Conservation (phyloP, 92 coral and sea anemone genomes). For the Chrysogorgia sp. region DNA sequence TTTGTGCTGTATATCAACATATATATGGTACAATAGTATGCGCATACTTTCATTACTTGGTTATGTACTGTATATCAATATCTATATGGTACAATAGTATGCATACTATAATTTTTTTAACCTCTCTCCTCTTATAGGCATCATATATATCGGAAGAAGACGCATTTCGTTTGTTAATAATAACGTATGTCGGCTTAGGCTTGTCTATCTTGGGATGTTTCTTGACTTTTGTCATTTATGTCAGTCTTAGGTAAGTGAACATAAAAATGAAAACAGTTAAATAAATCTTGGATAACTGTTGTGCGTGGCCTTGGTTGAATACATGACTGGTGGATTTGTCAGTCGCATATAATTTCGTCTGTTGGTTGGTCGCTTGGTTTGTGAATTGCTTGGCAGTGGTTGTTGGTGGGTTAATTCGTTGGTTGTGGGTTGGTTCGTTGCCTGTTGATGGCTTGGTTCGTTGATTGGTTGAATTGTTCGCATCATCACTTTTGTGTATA, state of each 20-base stretch:
- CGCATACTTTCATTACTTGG: too few species aligned
- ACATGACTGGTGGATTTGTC: too few species aligned
- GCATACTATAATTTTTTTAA: background rate
- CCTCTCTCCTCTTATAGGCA: too few species aligned
- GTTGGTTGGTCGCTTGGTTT: background rate
- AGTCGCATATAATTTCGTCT: background rate
- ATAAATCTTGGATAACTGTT: too few species aligned
- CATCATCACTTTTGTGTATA: too few species aligned
- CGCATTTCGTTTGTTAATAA: constrained; percentile 16
- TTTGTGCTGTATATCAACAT: too few species aligned
- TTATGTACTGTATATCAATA: too few species aligned
- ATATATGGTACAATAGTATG: background rate
- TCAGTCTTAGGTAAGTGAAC: constrained; percentile 15
- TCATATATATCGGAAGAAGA: constrained; percentile 15
- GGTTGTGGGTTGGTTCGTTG: background rate
- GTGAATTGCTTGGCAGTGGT: too few species aligned
- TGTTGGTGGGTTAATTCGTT: background rate
- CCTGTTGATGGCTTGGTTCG: background rate
- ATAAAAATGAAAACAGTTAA: too few species aligned
- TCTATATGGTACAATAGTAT: background rate
- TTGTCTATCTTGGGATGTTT: constrained; percentile 35
- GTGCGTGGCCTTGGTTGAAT: too few species aligned
- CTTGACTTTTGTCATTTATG: constrained; percentile 29
- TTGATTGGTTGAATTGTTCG: too few species aligned
- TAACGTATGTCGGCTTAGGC: constrained; percentile 28